phyloP scores from a whole-genome alignment of 2,113 vertebrate genomes.

The Kryptolebias marmoratus region DNA sequence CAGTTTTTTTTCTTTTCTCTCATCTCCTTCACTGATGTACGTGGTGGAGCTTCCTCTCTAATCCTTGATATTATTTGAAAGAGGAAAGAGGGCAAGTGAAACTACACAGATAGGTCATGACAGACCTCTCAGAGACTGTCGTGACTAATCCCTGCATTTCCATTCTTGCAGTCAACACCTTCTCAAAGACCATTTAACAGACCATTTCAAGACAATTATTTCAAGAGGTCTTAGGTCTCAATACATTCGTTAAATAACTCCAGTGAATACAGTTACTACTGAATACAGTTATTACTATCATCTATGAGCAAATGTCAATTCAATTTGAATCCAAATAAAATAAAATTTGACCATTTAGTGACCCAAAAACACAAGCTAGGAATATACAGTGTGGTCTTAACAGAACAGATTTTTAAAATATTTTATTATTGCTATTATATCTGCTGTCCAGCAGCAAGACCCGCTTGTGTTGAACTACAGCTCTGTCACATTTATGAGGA shows the following conservation, averaged over 20 bases:
- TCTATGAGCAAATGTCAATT: neutral
- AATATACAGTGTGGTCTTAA: too few species aligned
- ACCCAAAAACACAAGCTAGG: neutral
- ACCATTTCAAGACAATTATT: constrained; percentile 16
- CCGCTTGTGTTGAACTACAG: too few species aligned
- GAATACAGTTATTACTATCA: too few species aligned
- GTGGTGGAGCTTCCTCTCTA: constrained; percentile 47
- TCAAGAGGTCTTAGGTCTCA: constrained; percentile 34
- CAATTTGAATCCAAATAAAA: constrained; percentile 1
- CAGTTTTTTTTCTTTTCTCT: neutral
- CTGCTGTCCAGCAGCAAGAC: too few species aligned
- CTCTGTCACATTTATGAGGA: too few species aligned
- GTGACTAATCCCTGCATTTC: constrained; percentile 11
- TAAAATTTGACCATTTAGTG: neutral
- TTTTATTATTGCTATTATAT: too few species aligned
- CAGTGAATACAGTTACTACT: neutral
- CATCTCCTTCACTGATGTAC: constrained; percentile 58
- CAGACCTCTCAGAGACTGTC: neutral
- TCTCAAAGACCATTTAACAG: constrained; percentile 3
- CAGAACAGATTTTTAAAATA: too few species aligned
- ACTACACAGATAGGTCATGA: constrained; percentile 4
- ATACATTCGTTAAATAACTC: neutral
- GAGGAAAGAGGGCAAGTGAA: constrained; percentile 2
- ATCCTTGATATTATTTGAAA: constrained; percentile 5
- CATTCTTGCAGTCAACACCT: constrained; percentile 7